Conservation (phyloP, 2,797 vertebrate species). For the Trichosurus vulpecula region DNA sequence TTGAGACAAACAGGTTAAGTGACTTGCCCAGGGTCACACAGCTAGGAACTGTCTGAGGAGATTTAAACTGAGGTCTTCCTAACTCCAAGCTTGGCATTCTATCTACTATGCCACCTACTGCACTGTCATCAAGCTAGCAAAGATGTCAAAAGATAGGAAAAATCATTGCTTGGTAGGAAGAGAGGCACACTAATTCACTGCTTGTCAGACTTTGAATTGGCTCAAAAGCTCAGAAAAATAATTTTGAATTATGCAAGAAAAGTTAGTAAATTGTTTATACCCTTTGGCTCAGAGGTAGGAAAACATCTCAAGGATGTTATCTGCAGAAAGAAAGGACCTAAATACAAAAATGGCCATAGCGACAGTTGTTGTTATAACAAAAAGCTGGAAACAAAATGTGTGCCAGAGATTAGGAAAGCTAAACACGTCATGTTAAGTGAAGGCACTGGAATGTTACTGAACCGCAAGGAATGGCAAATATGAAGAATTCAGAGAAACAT, state of each 20-base stretch:
- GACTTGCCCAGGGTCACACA: neutral
- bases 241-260: neutral
- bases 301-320: neutral
- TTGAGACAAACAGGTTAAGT: neutral
- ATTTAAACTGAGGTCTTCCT: neutral
- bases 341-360: neutral
- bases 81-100: neutral
- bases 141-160: neutral
- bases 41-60: neutral
- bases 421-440: neutral
- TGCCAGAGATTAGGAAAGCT: neutral
- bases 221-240: neutral
- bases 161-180: neutral
- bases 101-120: neutral
- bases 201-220: neutral
- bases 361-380: neutral
- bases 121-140: neutral
- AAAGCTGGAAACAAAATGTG: neutral
- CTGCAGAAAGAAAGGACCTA: neutral
- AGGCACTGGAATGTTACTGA: neutral
- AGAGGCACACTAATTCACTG: neutral
- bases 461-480: neutral
- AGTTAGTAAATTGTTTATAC: neutral
- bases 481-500: neutral
- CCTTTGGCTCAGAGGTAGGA: neutral